Base-by-base conservation (phyloP, 2,113 vertebrate species). In the Varanus salvator region DNA sequence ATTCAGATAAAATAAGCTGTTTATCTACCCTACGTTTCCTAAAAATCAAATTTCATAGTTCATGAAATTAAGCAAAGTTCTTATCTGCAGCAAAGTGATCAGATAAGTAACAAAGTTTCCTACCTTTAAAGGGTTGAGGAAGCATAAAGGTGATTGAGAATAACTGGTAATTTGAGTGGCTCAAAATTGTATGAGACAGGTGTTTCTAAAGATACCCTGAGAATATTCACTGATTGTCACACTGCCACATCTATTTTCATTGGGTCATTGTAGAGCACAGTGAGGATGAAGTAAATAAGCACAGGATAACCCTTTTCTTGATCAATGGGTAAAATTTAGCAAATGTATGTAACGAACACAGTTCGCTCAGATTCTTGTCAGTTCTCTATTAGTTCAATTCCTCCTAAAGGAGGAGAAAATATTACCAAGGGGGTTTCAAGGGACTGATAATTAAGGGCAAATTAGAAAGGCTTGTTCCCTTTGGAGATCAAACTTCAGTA, bases 201-300 rank as follows among this genome's bases (percentile, higher is more conserved):
- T 94, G 88, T 94, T 95, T 93, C 48, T 84, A 31, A 87, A 94
- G 84, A 87, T 87, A 94, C 34, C 71, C 75, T 83, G 96, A 92
- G 85, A 95, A 93, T 80, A 84, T 92, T 94, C 76, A 50, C n/a
- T 68, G 50, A 9, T 52, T 93, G 80, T 95, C 94, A 95, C 91
- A 89, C 69, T 80, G 94, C 69, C 87, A 1, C 57, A 89, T 80
- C 89, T 85, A 92, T 50, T 54, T 57, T 50, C 90, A 25, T 77
- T 89, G 80, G 81, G 88, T 88, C 78, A 68, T 89, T 94, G 27
- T 82, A 77, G 89, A 71, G 84, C 54, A 77, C 0, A 93, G 12
- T 14, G 27, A 1, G 8, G 23, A 3, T 87, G 71, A 91, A 93
- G 91, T 91, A 0, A 93, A 2, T 68, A 68, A 44, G 54, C 27